Conservation (phyloP, 2,888 invertebrate species). For the Cremastobaeus sp. region DNA sequence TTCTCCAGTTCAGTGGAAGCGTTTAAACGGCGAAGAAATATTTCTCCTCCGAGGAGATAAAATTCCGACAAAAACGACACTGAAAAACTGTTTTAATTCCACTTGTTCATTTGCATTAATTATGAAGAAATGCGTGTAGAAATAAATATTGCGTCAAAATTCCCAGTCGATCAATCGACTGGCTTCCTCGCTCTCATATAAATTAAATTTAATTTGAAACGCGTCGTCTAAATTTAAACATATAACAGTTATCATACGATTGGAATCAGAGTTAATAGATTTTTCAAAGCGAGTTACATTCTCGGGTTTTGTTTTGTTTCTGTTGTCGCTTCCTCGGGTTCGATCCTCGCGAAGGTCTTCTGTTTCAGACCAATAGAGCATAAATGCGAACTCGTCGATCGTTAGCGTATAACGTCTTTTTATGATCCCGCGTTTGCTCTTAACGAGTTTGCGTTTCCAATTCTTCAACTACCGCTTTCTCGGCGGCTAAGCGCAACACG, state of each 20-base stretch:
- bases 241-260: constrained; percentile 34
- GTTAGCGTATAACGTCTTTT: constrained; percentile 61
- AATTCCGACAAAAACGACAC: no score
- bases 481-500: constrained; percentile 48
- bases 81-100: no score
- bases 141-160: constrained; percentile 3
- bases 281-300: constrained; percentile 46
- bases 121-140: background rate
- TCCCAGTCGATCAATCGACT: constrained; percentile 11
- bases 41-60: no score
- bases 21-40: no score
- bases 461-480: constrained; percentile 52
- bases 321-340: constrained; percentile 39
- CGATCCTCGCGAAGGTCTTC: constrained; percentile 48
- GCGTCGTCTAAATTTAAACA: constrained; percentile 30
- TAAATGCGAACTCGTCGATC: constrained; percentile 60
- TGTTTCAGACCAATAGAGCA: constrained; percentile 59
- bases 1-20: no score
- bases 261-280: constrained; percentile 51
- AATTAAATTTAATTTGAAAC: constrained; percentile 35
- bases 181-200: constrained; percentile 1
- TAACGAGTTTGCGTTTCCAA: constrained; percentile 61
- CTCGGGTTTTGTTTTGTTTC: constrained; percentile 39
- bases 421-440: constrained; percentile 59
- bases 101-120: no score